Evolutionary conservation across 2,888 invertebrate genomes (phyloP), one percentile per base, ranked within the genome.

Genomic region (Pollenia labialis): DNA sequence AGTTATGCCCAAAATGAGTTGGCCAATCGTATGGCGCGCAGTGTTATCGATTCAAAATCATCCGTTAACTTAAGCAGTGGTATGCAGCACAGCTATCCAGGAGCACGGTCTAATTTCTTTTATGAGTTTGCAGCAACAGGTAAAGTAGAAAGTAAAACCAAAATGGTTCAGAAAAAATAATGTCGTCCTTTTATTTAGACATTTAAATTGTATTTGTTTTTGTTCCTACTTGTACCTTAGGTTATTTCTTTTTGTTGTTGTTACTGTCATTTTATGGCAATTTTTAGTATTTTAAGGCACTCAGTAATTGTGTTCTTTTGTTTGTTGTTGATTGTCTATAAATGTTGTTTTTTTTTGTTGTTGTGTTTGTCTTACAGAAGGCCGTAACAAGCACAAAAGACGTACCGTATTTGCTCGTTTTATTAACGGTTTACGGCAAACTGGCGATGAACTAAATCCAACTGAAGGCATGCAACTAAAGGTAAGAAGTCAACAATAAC

Each of bases 1-100:
- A 97, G 97, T 89, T 97, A 97, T 91, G 96, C 97, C 58, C 97
- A 97, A 92, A 97, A 97, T 83, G 96, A 97, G 90, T 96, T 96
- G 93, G 97, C 96, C 84, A 96, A 96, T 90, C 96, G 97, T 92
- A 97, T 97, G 96, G 92, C 95, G 89, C 94, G 95, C 85, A 92
- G 90, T 87, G 92, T 92, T 88, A 93, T 93, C 90, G 93, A 93
- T 90, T 92, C 95, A 92, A 92, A 95, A 96, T 92, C 96, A 96
- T 91, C 97, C 95, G 92, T 92, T 88, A 93, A 93, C 90, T 89
- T 93, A 87, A 93, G 91, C 88, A 81, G 87, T n/a, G 93, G 93
- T 80, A 93, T 93, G 92, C 93, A 93, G 89, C 93, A 92, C 88
- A 93, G 93, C 88, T 93, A 93, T 89, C 93, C 93, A 50, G 91